Evolutionary conservation across 2,888 invertebrate genomes (phyloP), one percentile per base, ranked within the genome.

Genomic region (Crioceris asparagi): DNA sequence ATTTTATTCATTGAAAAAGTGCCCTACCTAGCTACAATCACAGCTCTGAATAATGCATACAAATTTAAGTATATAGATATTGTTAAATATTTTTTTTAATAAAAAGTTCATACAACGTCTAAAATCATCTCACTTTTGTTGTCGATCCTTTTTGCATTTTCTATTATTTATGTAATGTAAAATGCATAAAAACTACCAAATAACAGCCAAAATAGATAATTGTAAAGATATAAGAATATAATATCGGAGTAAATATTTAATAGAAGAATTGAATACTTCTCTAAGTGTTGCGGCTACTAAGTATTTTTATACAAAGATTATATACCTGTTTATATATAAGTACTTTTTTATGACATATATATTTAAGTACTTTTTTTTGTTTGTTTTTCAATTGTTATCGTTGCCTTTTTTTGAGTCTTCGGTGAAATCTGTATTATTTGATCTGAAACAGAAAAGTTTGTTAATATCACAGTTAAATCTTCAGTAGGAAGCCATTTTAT

Each of bases 121-220:
- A 62, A 62, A 60, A 53, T 55, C 61, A 58, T 65, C 65, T 65
- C 65, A 64, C 65, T 65, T 65, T 65, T 64, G 62, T 64, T 65
- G 65, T 65, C 64, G 57, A 62, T 62, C 62, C 61, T 57, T 61
- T 61, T n/a, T n/a, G n/a, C n/a, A n/a, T n/a, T n/a, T n/a, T n/a
- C n/a, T n/a, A n/a, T n/a, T n/a, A n/a, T n/a, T n/a, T n/a, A 62
- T 62, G 61, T 52, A 32, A 43, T 52, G 15, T 41, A 54, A 60
- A 64, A 63, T 64, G 62, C 64, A 59, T 55, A 58, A 59, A 61
- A 60, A 50, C 56, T 56, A 61, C 56, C 55, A 61, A 60, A 56
- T 55, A 61, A 62, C 61, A 62, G 62, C 60, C 62, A 62, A 62
- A 61, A 58, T 57, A 60, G 59, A 61, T n/a, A 57, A 57, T 53